These are phyloP conservation scores for Crotalus horridus DNA, from an alignment of 2,113 vertebrate genomes.

Conservation along the genomic window DNA sequence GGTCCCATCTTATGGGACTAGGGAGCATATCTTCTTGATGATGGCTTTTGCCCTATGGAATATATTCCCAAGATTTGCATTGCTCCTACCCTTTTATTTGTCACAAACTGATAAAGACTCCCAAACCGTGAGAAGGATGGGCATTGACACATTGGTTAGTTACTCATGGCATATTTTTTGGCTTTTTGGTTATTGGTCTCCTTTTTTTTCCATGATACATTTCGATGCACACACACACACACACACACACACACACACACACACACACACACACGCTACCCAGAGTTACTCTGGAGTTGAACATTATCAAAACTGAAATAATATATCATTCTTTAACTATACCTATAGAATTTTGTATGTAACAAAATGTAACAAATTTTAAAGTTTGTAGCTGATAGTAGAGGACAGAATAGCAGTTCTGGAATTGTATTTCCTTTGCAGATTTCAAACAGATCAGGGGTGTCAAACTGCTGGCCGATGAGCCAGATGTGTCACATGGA, in stretches of 20 bases:
- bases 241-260: no score
- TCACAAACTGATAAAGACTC: background rate
- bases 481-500: no score
- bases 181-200: background rate
- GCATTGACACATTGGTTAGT: background rate
- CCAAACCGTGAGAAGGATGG: background rate
- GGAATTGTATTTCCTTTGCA: constrained; percentile 62
- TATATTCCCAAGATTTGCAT: background rate
- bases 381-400: constrained; percentile 59
- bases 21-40: background rate
- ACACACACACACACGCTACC: background rate
- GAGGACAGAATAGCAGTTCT: constrained; percentile 59
- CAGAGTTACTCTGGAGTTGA: background rate
- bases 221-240: background rate
- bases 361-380: constrained; percentile 43
- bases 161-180: background rate
- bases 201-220: background rate
- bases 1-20: background rate
- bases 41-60: background rate
- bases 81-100: background rate
- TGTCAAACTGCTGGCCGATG: no score
- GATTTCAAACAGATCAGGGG: constrained; percentile 55
- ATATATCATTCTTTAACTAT: background rate
- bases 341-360: background rate
- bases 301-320: background rate